Evolutionary conservation across 2,113 vertebrate species (phyloP).

Genomic region (Vicugna pacos): DNA sequence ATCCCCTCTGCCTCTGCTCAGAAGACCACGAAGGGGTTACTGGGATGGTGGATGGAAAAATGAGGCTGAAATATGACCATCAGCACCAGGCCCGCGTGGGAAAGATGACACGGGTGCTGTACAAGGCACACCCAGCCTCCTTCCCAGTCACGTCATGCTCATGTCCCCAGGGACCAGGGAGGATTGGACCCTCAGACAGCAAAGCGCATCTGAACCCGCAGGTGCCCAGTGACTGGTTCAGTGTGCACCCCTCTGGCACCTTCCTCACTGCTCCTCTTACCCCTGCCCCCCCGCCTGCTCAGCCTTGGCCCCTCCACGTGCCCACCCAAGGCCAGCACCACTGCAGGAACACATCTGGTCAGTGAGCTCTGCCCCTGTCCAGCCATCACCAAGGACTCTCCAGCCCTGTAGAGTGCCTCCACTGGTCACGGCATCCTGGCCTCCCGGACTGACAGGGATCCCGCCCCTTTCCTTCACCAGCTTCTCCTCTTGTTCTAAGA

Average conservation of each 20-base stretch:
- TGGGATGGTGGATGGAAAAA: background rate
- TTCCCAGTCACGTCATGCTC: background rate
- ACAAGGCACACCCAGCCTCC: background rate
- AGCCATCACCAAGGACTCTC: background rate
- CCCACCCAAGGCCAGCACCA: background rate
- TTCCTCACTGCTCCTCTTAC: background rate
- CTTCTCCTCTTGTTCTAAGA: background rate
- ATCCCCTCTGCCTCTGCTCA: background rate
- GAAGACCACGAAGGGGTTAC: rapidly evolving
- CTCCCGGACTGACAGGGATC: background rate
- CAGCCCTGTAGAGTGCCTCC: background rate
- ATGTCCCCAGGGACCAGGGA: background rate
- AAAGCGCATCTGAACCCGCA: background rate
- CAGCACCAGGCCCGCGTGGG: background rate
- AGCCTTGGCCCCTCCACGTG: background rate
- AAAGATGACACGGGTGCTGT: background rate
- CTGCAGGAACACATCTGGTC: background rate
- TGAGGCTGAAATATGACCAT: background rate
- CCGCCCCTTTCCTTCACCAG: background rate
- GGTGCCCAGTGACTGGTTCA: background rate
- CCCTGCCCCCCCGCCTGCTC: too few species aligned
- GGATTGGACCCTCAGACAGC: background rate
- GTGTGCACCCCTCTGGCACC: background rate
- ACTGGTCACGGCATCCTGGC: too few species aligned
- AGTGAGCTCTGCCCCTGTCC: background rate